A percentile compares a stretch with the other conserved stretches of the same genome.
Evolutionary conservation across 2,888 invertebrate species (phyloP).

Genomic region (Amiota minor): DNA sequence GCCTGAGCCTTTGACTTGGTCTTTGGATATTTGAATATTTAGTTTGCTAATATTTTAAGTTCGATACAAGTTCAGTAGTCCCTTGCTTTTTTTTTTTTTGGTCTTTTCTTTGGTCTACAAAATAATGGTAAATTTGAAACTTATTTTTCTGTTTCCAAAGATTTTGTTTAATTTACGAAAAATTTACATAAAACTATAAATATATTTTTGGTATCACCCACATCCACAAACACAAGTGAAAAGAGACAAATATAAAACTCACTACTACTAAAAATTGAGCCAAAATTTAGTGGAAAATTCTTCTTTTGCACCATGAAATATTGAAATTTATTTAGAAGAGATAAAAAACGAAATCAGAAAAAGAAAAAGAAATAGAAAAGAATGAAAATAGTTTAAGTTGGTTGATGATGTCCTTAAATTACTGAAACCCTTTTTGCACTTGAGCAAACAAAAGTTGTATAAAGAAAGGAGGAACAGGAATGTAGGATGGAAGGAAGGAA

Average conservation of each 20-base stretch:
- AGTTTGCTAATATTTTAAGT: conserved; percentile 52
- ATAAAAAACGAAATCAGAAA: neutral
- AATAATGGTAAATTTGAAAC: conserved; percentile 54
- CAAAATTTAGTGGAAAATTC: conserved; percentile 53
- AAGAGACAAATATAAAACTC: neutral
- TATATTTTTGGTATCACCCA: conserved; percentile 37
- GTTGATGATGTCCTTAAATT: conserved; percentile 47
- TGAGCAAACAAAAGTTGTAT: conserved; percentile 8
- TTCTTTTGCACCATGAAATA: conserved; percentile 47
- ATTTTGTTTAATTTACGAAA: conserved; percentile 65
- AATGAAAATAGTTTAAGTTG: conserved; percentile 39
- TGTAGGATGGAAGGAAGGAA: conserved; percentile 22
- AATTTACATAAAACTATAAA: conserved; percentile 64
- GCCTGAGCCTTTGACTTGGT: conserved; percentile 24
- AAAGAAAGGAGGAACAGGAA: conserved; percentile 3
- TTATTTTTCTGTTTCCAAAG: conserved; percentile 65
- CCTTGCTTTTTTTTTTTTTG: too few relatives aligned
- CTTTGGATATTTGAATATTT: conserved; percentile 30
- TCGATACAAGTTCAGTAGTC: conserved; percentile 56
- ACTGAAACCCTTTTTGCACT: conserved; percentile 49
- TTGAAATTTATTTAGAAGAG: conserved; percentile 61
- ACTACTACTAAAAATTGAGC: conserved; percentile 55
- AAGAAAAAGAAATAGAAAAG: neutral
- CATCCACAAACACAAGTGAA: neutral
- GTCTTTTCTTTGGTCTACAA: conserved; percentile 37